A percentile compares a stretch with the other conserved stretches of the same genome.
These are phyloP conservation scores for Matsumyia berberina DNA, from an alignment of 2,888 invertebrate genomes.

Conservation along the genomic window DNA sequence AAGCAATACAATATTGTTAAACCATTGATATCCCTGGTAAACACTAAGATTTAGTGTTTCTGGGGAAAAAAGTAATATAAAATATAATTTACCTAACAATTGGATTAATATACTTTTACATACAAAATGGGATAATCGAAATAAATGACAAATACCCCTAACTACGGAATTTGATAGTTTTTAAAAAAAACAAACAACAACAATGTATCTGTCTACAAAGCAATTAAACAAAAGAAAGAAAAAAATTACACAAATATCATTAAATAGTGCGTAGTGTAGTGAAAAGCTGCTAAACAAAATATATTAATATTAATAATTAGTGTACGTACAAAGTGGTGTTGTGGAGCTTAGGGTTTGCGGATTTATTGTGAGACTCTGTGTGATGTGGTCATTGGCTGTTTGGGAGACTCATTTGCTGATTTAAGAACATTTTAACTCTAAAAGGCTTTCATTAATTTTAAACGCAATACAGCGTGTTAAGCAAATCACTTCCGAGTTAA, in stretches of 20 bases:
- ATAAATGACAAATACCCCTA: constrained; percentile 71
- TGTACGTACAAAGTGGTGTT: constrained; percentile 11
- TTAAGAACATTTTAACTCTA: too few species aligned
- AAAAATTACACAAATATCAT: constrained; percentile 60
- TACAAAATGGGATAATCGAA: constrained; percentile 73
- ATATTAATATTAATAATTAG: constrained; percentile 28
- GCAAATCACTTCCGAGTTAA: too few species aligned
- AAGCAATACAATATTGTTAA: constrained; percentile 33
- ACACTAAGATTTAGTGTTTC: constrained; percentile 70
- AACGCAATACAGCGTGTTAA: too few species aligned
- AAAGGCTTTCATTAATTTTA: too few species aligned
- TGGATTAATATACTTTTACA: constrained; percentile 68
- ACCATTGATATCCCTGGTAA: constrained; percentile 48
- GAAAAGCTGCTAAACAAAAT: constrained; percentile 56
- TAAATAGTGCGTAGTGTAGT: constrained; percentile 70
- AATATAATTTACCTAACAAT: constrained; percentile 59
- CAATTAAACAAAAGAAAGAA: constrained; percentile 62
- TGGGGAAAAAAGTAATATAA: constrained; percentile 18
- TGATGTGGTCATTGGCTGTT: too few species aligned
- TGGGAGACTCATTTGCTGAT: too few species aligned
- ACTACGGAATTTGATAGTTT: constrained; percentile 72
- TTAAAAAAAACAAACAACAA: constrained; percentile 42
- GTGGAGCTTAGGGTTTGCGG: not conserved
- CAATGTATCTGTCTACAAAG: constrained; percentile 67
- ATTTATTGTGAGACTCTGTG: not conserved